Base-by-base conservation (phyloP, 2,113 vertebrate genomes). In the Melanotaenia duboulayi region DNA sequence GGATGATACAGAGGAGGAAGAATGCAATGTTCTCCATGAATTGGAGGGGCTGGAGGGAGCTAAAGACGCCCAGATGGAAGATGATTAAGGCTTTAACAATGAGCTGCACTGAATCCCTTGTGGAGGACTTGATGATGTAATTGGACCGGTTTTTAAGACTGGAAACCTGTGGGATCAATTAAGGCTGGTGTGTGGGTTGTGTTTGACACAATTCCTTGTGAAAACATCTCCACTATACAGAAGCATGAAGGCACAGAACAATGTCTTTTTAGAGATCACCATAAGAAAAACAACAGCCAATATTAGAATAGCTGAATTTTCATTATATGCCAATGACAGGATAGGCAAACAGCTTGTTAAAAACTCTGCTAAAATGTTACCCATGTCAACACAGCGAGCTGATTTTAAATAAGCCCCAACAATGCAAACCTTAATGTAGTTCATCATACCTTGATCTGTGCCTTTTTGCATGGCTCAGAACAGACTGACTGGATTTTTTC, bases 391-490 rank as follows among this genome's bases (percentile, higher is more conserved):
- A 48, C 44, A n/a, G 7, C 17, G 3, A 48, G 44, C 7, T 48
- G 7, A n/a, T 19, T 19, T 48, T 42, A 5, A 14, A 14, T 42
- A 42, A 42, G 14, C 13, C 4, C 2, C 40, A 4, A 42, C 40
- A 42, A 42, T 42, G 40, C 4, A 44, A 60, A 44, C 39, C 7
- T 19, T 11, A 25, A 4, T 51, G 51, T 0, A 7, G 40, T 44
- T 5, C 19, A 5, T 93, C 23, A 3, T 93, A 99, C 98, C 96
- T 99, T 99, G 83, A 99, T 99, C 90, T 99, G 96, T 28, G 95
- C 98, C 92, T 97, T 98, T 73, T 96, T 95, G 65, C 98, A 99
- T 3, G 98, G 97, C 11, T 98, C 96, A 32, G 97, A 99, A 93
- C 98, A 99, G 32, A 99, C 96, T 0, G 98, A 99, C 89, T 93